These are phyloP conservation scores for Diachasmimorpha longicaudata DNA, from an alignment of 1,140 invertebrate species.

Conservation along the genomic window DNA sequence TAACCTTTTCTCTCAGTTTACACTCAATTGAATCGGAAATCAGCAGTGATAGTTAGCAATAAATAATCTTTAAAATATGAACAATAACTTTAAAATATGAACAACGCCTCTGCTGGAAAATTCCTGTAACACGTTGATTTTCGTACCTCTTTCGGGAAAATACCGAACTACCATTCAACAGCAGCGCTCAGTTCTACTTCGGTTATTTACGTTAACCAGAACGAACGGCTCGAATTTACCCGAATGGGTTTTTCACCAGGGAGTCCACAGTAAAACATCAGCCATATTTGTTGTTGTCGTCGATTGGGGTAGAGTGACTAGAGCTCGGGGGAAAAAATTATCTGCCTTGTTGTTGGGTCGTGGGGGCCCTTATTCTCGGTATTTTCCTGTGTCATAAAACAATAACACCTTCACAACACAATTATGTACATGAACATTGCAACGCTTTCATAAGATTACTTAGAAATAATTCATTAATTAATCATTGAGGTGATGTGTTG, in stretches of 20 bases:
- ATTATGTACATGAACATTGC: background rate
- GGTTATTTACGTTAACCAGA: background rate
- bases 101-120: too few relatives aligned
- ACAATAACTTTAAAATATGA: too few relatives aligned
- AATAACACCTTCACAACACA: background rate
- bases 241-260: background rate
- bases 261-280: constrained; percentile 5
- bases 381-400: background rate
- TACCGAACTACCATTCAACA: too few relatives aligned
- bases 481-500: background rate
- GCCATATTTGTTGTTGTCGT: constrained; percentile 10
- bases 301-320: constrained; percentile 4
- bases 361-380: background rate
- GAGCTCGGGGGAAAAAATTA: background rate
- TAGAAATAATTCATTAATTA: background rate
- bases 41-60: too few relatives aligned
- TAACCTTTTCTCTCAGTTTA: too few relatives aligned
- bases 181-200: background rate
- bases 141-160: too few relatives aligned
- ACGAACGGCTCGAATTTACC: background rate
- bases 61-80: too few relatives aligned
- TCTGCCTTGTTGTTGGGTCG: constrained; percentile 1
- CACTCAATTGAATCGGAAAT: too few relatives aligned
- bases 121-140: too few relatives aligned
- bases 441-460: background rate